Conservation (phyloP, 35 echinoderm and acorn worm species). For the Lytechinus pictus region DNA sequence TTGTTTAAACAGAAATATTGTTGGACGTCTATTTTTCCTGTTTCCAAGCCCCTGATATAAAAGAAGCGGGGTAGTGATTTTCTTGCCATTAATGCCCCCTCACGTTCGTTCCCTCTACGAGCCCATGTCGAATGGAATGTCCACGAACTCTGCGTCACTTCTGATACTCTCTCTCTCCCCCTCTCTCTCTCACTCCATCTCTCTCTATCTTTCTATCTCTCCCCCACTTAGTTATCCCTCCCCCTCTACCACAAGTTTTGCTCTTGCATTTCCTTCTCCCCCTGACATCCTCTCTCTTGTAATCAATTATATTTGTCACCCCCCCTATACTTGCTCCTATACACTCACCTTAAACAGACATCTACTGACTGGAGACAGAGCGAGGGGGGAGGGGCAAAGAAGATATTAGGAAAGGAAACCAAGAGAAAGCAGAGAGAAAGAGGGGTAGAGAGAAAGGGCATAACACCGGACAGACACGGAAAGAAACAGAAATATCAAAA, state of each 20-base stretch:
- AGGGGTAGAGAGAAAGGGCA: background rate
- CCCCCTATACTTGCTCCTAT: background rate
- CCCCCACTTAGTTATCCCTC: background rate
- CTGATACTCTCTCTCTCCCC: background rate
- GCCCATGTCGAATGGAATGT: background rate
- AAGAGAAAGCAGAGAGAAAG: background rate
- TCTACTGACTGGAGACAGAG: background rate
- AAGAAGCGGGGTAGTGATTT: background rate
- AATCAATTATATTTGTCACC: background rate
- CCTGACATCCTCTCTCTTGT: background rate
- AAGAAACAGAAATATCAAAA: too few species aligned
- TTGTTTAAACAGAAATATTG: slow-evolving; percentile 6
- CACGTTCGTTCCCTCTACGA: background rate
- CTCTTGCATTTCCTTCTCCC: background rate
- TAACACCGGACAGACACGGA: too few species aligned
- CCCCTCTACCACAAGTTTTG: background rate
- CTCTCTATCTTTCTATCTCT: background rate
- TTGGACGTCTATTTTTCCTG: background rate
- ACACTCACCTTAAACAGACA: too few species aligned
- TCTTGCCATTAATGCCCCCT: background rate
- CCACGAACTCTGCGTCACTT: background rate
- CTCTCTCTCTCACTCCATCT: background rate
- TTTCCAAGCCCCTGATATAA: background rate
- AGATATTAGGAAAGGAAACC: background rate
- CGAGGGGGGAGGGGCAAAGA: background rate